Percentiles rank a stretch among this genome's conserved stretches.
Conservation (phyloP, 2,797 vertebrate genomes). For the Sebastes ruberrimus region DNA sequence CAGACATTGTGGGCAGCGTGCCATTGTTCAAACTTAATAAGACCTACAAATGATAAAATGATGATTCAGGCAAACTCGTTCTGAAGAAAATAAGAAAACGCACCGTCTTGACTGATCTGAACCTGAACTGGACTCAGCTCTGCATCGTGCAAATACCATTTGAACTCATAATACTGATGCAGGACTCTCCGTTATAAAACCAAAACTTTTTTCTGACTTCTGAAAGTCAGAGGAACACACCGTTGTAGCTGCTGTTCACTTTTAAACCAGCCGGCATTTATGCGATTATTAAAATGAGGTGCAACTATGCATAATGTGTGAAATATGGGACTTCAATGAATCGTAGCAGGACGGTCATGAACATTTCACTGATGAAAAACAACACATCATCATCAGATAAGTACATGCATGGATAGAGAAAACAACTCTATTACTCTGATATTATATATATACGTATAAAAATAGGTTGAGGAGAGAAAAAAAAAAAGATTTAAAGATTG, state of each 20-base stretch:
- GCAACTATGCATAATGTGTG: constrained; percentile 21
- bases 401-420: constrained; percentile 40
- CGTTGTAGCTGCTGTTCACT: not conserved
- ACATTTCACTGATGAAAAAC: constrained; percentile 33
- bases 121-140: not conserved
- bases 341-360: constrained; percentile 1
- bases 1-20: not conserved
- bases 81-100: not conserved
- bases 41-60: not conserved
- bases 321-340: constrained; percentile 62
- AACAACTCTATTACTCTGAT: constrained; percentile 39
- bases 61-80: not conserved
- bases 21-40: not conserved
- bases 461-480: constrained; percentile 40
- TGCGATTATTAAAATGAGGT: not conserved
- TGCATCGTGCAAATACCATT: not conserved
- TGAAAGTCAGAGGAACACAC: not conserved
- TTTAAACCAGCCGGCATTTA: not conserved
- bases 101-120: not conserved
- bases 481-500: constrained; percentile 28
- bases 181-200: not conserved
- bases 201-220: not conserved
- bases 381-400: constrained; percentile 48
- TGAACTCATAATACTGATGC: constrained; percentile 51
- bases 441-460: constrained; percentile 56